Conservation (phyloP, 2,797 vertebrate genomes). For the Neostethus bicornis region DNA sequence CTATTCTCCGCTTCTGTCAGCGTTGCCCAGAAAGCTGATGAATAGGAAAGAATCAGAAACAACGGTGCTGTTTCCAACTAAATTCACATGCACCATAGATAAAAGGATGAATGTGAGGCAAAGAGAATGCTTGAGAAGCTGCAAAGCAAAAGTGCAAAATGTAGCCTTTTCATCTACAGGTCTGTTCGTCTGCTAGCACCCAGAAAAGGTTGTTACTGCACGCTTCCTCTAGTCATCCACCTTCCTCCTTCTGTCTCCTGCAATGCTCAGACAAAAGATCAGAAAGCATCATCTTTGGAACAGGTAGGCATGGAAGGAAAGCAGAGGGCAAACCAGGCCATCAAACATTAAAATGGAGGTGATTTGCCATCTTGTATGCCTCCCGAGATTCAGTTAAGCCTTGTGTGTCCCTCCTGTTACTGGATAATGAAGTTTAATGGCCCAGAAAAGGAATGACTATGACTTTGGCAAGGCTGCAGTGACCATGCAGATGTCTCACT, state of each 20-base stretch:
- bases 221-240: constrained; percentile 7
- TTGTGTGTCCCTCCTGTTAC: constrained; percentile 23
- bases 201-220: constrained; percentile 33
- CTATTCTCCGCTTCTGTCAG: constrained; percentile 28
- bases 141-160: constrained; percentile 28
- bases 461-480: constrained; percentile 37
- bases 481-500: constrained; percentile 43
- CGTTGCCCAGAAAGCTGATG: constrained; percentile 17
- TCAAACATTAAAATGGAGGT: constrained; percentile 33
- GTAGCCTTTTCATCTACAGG: constrained; percentile 40
- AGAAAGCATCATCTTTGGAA: constrained; percentile 17
- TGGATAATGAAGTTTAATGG: constrained; percentile 48
- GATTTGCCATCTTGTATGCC: constrained; percentile 32
- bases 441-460: constrained; percentile 23
- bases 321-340: constrained; percentile 29
- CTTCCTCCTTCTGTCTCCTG: constrained; percentile 9
- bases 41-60: constrained; percentile 24
- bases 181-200: constrained; percentile 33
- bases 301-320: constrained; percentile 27
- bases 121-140: constrained; percentile 35
- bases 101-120: constrained; percentile 54
- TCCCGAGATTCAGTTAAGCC: constrained; percentile 31
- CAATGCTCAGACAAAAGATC: constrained; percentile 16
- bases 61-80: constrained; percentile 24
- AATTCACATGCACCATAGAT: constrained; percentile 45